Evolutionary conservation across 2,113 vertebrate genomes (phyloP), one percentile per base, ranked within the genome.

Genomic region (Lampris megalopsis): DNA sequence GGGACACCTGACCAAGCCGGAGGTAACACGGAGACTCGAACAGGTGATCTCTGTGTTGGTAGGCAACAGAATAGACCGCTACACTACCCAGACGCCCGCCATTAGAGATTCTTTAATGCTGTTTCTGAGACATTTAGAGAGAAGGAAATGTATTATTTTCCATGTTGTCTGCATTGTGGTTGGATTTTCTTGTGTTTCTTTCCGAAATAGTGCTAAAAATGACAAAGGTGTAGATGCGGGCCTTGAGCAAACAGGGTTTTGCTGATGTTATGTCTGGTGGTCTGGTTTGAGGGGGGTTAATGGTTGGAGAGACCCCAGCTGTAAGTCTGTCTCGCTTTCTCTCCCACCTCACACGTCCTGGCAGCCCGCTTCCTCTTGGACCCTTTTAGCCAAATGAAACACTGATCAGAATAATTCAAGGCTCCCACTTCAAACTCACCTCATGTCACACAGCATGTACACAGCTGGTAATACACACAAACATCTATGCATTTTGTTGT

Each of bases 191-290:
- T 36, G 35, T 1, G 3, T 64, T 59, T 61, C 40, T 52, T 50
- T 9, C 57, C 24, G 9, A 57, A 63, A 9, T 36, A 52, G 13
- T 35, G 35, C 13, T 76, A 38, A 66, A 78, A 56, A 61, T 69
- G 65, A 64, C 69, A 61, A 37, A 11, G 36, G 64, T 11, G 43
- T 74, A 5, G 11, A 63, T 68, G 49, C 83, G 88, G 68, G 50
- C 49, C 1, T 36, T 7, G 6, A 42, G 84, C 88, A 89, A 53
- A 68, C 81, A 58, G 75, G 61, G 83, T 82, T 77, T 72, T 71
- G 71, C 83, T 87, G 88, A 80, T 61, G 88, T 86, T 83, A 80
- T 79, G 86, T 90, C 90, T 87, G 82, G 74, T 81, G 79, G 79
- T 88, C 77, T 70, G 11, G 81, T 65, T 52, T 63, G 65, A 63